phyloP scores from a whole-genome alignment of 1,140 invertebrate genomes.

The Leptinotarsa texana region DNA sequence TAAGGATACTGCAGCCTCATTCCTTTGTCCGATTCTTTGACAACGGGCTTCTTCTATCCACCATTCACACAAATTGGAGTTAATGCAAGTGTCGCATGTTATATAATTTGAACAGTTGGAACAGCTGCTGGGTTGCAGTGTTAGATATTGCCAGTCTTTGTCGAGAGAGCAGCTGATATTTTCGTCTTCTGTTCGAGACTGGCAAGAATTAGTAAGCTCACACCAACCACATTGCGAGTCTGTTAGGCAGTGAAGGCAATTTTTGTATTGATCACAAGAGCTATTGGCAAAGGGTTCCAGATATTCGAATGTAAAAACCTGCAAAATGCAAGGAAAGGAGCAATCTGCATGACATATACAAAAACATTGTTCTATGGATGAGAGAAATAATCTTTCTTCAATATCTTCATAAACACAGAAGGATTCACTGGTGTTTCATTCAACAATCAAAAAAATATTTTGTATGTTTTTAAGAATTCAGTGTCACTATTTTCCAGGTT shows the following conservation, averaged over 20 bases:
- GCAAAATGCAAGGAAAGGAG: constrained; percentile 2
- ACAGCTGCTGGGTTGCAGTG: constrained; percentile 78
- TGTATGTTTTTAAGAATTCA: no score
- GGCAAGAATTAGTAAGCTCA: constrained; percentile 68
- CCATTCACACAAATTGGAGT: constrained; percentile 80
- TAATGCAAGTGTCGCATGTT: constrained; percentile 78
- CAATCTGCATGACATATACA: no score
- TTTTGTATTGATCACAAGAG: constrained; percentile 76
- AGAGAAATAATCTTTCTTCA: no score
- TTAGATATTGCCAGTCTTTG: constrained; percentile 76
- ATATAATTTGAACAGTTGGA: constrained; percentile 86
- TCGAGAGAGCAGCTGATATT: constrained; percentile 61
- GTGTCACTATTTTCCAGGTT: no score
- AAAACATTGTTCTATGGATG: no score
- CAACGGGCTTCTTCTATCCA: constrained; percentile 82
- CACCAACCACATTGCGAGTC: constrained; percentile 93
- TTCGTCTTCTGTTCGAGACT: constrained; percentile 67
- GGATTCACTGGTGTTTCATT: no score
- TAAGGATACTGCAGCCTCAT: constrained; percentile 65
- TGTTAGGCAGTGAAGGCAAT: constrained; percentile 84
- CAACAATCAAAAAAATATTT: no score
- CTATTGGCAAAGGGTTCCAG: constrained; percentile 83
- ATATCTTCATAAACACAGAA: no score
- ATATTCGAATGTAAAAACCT: constrained; percentile 85
- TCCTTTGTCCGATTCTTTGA: constrained; percentile 73